phyloP scores from a whole-genome alignment of 2,888 invertebrate species.

The Drosophila gaucha region DNA sequence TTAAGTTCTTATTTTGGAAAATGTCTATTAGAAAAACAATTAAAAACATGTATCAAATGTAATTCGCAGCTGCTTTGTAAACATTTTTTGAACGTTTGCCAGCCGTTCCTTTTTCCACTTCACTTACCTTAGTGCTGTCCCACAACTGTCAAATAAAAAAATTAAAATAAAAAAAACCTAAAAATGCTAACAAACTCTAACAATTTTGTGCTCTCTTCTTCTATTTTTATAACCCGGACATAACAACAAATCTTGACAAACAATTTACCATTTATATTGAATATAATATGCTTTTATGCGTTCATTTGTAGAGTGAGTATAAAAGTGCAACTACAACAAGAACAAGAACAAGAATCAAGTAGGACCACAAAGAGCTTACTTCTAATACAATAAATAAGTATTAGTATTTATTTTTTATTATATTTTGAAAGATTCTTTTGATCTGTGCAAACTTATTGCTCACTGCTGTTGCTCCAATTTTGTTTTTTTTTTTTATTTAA shows the following conservation, averaged over 20 bases:
- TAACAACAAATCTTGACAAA: constrained; percentile 48
- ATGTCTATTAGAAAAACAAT: constrained; percentile 54
- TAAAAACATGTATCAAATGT: constrained; percentile 22
- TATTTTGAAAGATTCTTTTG: constrained; percentile 6
- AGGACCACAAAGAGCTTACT: constrained; percentile 21
- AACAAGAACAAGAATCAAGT: constrained; percentile 19
- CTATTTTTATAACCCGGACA: constrained; percentile 38
- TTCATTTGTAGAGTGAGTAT: constrained; percentile 83
- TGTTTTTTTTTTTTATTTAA: background rate
- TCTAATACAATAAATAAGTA: constrained; percentile 3
- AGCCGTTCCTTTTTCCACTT: constrained; percentile 42
- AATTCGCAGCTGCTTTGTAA: constrained; percentile 61
- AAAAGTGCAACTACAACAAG: constrained; percentile 45
- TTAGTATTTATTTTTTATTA: background rate
- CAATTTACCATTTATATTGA: constrained; percentile 71
- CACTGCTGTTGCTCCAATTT: constrained; percentile 39
- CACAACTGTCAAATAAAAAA: constrained; percentile 39
- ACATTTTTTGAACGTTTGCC: constrained; percentile 57
- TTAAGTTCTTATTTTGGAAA: constrained; percentile 49
- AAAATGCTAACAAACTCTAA: constrained; percentile 76
- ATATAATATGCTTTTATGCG: constrained; percentile 53
- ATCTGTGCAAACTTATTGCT: constrained; percentile 38
- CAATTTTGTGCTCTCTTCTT: constrained; percentile 75
- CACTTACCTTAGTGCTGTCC: constrained; percentile 60
- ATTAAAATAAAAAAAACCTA: constrained; percentile 17